Percentiles rank a stretch among this genome's conserved stretches.
These are phyloP conservation scores for Malacoctenus gilli DNA, from an alignment of 2,797 vertebrate species.

Conservation along the genomic window DNA sequence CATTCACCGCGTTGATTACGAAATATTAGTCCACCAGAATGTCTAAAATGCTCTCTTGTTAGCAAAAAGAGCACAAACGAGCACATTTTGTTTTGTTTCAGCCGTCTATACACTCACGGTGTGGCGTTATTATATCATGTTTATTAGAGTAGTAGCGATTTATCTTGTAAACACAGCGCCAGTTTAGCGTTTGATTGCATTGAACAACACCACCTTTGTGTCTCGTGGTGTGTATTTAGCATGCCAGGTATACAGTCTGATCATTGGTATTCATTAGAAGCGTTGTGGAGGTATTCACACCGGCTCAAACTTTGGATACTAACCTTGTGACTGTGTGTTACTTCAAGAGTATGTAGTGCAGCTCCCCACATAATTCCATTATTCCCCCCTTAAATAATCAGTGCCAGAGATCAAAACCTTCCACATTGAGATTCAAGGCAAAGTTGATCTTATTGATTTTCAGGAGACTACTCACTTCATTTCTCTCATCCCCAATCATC, in stretches of 20 bases:
- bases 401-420: constrained; percentile 67
- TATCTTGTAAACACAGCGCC: constrained; percentile 22
- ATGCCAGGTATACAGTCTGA: neutral
- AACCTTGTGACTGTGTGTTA: constrained; percentile 43
- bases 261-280: constrained; percentile 9
- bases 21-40: neutral
- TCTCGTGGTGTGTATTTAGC: neutral
- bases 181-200: too few species aligned
- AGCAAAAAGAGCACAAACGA: neutral
- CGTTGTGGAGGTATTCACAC: constrained; percentile 10
- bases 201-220: too few species aligned
- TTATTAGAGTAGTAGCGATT: neutral
- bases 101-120: neutral
- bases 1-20: constrained; percentile 2
- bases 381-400: constrained; percentile 70
- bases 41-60: neutral
- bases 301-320: constrained; percentile 30
- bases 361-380: constrained; percentile 54
- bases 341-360: constrained; percentile 42
- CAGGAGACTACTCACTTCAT: constrained; percentile 70
- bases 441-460: constrained; percentile 81
- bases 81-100: neutral
- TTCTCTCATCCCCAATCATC: constrained; percentile 76
- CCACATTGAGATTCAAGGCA: constrained; percentile 71
- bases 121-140: neutral